Evolutionary conservation across 2,797 vertebrate genomes (phyloP).

Genomic region (Rhadinocentrus ornatus): DNA sequence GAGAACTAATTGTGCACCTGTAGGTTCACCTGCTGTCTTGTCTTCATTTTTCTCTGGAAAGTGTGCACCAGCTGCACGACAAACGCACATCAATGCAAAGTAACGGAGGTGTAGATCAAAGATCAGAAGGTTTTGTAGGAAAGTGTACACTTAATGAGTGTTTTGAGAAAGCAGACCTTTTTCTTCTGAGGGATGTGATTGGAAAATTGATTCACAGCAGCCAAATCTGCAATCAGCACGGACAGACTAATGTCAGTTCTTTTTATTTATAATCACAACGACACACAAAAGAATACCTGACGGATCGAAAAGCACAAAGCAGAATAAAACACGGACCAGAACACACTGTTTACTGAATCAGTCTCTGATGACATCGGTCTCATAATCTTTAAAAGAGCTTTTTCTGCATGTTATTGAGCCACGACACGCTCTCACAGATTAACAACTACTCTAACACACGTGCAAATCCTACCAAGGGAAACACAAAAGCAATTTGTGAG

Average conservation of each 20-base stretch:
- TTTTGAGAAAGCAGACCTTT: background rate
- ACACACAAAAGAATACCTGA: background rate
- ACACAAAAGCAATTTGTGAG: background rate
- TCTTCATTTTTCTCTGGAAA: too few relatives aligned
- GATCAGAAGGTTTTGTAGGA: too few relatives aligned
- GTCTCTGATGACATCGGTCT: too few relatives aligned
- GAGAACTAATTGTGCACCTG: too few relatives aligned
- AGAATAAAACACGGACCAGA: background rate
- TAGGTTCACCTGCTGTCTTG: too few relatives aligned
- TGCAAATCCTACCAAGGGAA: slow-evolving; percentile 9
- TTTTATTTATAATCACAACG: slow-evolving; percentile 6
- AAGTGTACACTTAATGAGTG: background rate
- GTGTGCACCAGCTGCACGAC: background rate
- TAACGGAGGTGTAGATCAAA: background rate
- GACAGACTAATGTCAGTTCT: background rate
- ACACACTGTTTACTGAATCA: too few relatives aligned
- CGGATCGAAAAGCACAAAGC: background rate
- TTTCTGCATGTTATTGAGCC: too few relatives aligned
- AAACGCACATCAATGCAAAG: too few relatives aligned
- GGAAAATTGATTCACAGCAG: slow-evolving; percentile 13
- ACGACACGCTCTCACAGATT: background rate
- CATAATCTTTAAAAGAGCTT: too few relatives aligned
- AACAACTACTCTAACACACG: slow-evolving; percentile 1
- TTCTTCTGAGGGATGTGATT: background rate
- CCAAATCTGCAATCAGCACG: slow-evolving; percentile 9